These are phyloP conservation scores for Misgurnus mizolepis DNA, from an alignment of 2,113 vertebrate genomes.

Conservation along the genomic window DNA sequence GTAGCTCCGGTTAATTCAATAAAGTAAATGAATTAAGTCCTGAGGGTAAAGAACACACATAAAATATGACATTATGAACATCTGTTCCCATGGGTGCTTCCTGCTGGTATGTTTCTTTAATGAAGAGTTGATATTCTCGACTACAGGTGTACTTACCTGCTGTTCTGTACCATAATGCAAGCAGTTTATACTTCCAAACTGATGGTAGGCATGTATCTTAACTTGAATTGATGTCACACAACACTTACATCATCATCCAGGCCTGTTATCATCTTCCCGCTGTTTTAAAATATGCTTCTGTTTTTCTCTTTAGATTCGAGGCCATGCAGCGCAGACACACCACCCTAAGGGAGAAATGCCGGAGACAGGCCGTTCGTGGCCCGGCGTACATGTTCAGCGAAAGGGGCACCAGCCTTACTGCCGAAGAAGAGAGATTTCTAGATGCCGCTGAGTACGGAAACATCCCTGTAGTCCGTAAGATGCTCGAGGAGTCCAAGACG, in stretches of 20 bases:
- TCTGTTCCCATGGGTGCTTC: constrained; percentile 14
- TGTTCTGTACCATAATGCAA: background rate
- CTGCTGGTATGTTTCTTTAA: constrained; percentile 5
- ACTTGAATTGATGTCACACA: background rate
- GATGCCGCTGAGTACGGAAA: constrained; percentile 84
- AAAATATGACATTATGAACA: constrained; percentile 29
- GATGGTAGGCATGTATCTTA: background rate
- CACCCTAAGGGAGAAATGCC: constrained; percentile 82
- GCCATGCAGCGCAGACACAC: constrained; percentile 64
- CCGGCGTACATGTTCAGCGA: constrained; percentile 87
- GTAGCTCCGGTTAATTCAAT: constrained; percentile 10
- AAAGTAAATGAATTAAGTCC: constrained; percentile 21
- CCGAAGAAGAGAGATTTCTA: constrained; percentile 77
- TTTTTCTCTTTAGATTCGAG: constrained; percentile 49
- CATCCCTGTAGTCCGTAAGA: constrained; percentile 87
- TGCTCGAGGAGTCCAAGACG: constrained; percentile 85
- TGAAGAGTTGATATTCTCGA: constrained; percentile 27
- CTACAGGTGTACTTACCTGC: background rate
- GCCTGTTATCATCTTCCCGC: background rate
- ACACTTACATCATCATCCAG: background rate
- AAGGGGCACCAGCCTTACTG: constrained; percentile 78
- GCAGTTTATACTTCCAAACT: background rate
- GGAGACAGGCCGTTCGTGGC: constrained; percentile 81
- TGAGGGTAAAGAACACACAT: constrained; percentile 10
- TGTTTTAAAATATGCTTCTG: background rate